phyloP scores from a whole-genome alignment of 2,797 vertebrate species.

The Philypnodon macrostomus region DNA sequence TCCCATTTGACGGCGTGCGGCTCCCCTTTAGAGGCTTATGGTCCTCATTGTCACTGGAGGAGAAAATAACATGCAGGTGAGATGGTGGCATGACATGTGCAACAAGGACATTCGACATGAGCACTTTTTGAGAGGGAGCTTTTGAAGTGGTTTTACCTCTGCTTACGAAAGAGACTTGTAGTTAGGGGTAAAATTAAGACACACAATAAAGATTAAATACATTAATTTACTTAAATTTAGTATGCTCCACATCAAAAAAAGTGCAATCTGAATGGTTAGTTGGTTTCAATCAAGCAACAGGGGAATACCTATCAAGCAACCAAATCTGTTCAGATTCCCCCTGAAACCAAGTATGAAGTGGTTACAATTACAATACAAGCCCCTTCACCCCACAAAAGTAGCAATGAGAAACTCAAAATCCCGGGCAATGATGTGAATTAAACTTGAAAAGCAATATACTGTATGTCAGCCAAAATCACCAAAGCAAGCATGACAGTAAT shows the following conservation, averaged over 20 bases:
- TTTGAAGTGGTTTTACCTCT: slow-evolving; percentile 20
- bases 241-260: slow-evolving; percentile 69
- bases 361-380: too few relatives aligned
- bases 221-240: slow-evolving; percentile 19
- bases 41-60: slow-evolving; percentile 93
- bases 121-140: slow-evolving; percentile 71
- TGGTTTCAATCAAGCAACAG: slow-evolving; percentile 75
- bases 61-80: slow-evolving; percentile 81
- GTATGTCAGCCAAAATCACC: slow-evolving; percentile 63
- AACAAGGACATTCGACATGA: slow-evolving; percentile 64
- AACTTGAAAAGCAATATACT: slow-evolving; percentile 53
- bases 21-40: slow-evolving; percentile 97
- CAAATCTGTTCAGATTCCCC: slow-evolving; percentile 62
- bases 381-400: slow-evolving; percentile 20
- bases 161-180: slow-evolving; percentile 3
- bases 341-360: slow-evolving; percentile 68
- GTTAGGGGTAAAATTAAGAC: slow-evolving; percentile 4
- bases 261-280: slow-evolving; percentile 60
- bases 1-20: slow-evolving; percentile 93
- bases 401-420: slow-evolving; percentile 61
- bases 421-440: slow-evolving; percentile 57
- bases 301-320: slow-evolving; percentile 68
- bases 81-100: slow-evolving; percentile 69
- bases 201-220: not conserved
- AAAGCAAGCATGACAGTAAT: slow-evolving; percentile 62